phyloP scores from a whole-genome alignment of 2,888 invertebrate species.

The Meteorus colon region DNA sequence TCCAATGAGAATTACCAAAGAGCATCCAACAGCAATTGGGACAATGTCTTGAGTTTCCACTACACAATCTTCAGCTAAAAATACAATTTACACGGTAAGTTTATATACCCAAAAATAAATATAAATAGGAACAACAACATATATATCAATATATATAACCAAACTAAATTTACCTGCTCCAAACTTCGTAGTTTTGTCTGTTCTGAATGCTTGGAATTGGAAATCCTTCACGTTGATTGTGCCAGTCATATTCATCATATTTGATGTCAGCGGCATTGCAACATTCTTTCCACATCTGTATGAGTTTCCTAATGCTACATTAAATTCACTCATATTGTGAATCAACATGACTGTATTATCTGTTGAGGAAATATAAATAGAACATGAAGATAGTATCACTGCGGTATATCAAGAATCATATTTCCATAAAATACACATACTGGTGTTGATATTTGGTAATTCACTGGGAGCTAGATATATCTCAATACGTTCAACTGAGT shows the following conservation, averaged over 20 bases:
- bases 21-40: conserved; percentile 97
- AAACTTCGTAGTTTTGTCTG: conserved; percentile 75
- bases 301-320: conserved; percentile 79
- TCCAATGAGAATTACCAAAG: conserved; percentile 90
- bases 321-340: conserved; percentile 76
- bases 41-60: conserved; percentile 90
- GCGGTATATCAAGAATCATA: neutral
- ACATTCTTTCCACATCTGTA: conserved; percentile 80
- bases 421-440: conserved; percentile 52
- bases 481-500: conserved; percentile 60
- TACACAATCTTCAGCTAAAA: conserved; percentile 82
- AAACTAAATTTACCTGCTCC: conserved; percentile 77
- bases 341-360: conserved; percentile 72
- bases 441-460: conserved; percentile 66
- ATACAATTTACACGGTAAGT: conserved; percentile 34
- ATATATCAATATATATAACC: conserved; percentile 21
- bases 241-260: conserved; percentile 69
- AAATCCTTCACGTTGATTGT: conserved; percentile 77
- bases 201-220: conserved; percentile 85
- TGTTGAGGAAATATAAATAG: conserved; percentile 49
- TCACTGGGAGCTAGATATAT: conserved; percentile 60
- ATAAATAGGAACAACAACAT: neutral
- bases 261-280: conserved; percentile 77
- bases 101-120: neutral
- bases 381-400: conserved; percentile 7